These are phyloP conservation scores for Lordiphosa mommai DNA, from an alignment of 1,140 invertebrate species.

Conservation along the genomic window DNA sequence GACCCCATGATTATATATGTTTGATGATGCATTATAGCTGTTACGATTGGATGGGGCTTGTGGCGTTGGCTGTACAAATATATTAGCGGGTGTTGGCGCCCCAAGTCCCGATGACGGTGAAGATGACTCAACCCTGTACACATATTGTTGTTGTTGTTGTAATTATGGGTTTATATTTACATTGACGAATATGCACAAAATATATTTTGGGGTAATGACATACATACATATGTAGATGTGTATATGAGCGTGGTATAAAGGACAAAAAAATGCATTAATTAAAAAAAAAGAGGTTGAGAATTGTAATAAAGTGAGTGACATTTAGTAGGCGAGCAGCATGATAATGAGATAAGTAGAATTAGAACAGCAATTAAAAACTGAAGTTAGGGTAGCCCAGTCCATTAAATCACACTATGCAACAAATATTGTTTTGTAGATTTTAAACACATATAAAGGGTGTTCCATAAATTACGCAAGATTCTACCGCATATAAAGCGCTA, in stretches of 20 bases:
- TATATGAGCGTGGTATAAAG: slow-evolving; percentile 7
- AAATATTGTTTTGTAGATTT: no score
- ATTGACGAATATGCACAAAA: slow-evolving; percentile 45
- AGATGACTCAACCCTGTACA: slow-evolving; percentile 62
- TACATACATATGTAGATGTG: slow-evolving; percentile 16
- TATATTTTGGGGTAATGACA: slow-evolving; percentile 5
- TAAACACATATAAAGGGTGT: no score
- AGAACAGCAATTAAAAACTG: slow-evolving; percentile 14
- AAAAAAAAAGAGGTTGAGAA: not conserved
- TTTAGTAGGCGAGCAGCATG: not conserved
- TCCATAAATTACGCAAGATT: no score
- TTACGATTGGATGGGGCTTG: slow-evolving; percentile 69
- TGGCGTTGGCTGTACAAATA: slow-evolving; percentile 74
- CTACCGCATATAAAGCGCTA: no score
- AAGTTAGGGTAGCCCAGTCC: slow-evolving; percentile 43
- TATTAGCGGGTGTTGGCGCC: slow-evolving; percentile 62
- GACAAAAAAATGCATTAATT: not conserved
- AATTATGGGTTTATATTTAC: slow-evolving; percentile 61
- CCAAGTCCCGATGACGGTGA: slow-evolving; percentile 61
- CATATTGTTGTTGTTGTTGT: slow-evolving; percentile 21
- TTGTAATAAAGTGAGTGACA: not conserved
- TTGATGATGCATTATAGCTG: slow-evolving; percentile 74
- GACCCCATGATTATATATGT: slow-evolving; percentile 59
- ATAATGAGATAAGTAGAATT: not conserved
- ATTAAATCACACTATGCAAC: slow-evolving; percentile 12